Percentiles rank a stretch among this genome's conserved stretches.
These are phyloP conservation scores for Smutsia temminckii DNA, from an alignment of 2,797 vertebrate genomes.

Conservation along the genomic window DNA sequence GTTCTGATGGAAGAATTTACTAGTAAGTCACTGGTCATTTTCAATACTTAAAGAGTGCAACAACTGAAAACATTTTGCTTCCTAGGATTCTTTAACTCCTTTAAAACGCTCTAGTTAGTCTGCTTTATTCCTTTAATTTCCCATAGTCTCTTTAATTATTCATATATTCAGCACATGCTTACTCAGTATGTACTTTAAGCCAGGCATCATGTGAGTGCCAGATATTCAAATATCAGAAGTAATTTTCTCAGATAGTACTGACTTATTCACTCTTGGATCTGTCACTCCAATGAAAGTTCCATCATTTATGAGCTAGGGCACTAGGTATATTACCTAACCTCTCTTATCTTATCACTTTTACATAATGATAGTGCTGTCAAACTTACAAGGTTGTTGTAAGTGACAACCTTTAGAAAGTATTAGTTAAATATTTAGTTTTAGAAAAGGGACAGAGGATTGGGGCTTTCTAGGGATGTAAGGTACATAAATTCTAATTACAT, in stretches of 20 bases:
- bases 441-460: not conserved
- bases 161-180: not conserved
- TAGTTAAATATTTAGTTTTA: not conserved
- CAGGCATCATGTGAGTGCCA: not conserved
- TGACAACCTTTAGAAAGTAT: not conserved
- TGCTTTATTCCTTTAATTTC: not conserved
- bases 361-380: not conserved
- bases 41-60: not conserved
- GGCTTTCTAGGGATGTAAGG: not conserved
- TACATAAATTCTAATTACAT: not conserved
- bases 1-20: not conserved
- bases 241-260: not conserved
- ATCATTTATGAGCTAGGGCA: not conserved
- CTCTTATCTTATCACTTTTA: not conserved
- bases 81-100: not conserved
- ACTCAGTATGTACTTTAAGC: not conserved
- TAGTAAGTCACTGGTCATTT: not conserved
- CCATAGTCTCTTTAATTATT: not conserved
- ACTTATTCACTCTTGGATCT: not conserved
- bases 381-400: not conserved
- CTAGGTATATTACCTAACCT: not conserved
- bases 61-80: not conserved
- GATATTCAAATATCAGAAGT: not conserved
- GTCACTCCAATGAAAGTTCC: not conserved
- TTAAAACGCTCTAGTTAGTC: not conserved